phyloP scores from a whole-genome alignment of 2,113 vertebrate genomes.

The Lampris incognitus region DNA sequence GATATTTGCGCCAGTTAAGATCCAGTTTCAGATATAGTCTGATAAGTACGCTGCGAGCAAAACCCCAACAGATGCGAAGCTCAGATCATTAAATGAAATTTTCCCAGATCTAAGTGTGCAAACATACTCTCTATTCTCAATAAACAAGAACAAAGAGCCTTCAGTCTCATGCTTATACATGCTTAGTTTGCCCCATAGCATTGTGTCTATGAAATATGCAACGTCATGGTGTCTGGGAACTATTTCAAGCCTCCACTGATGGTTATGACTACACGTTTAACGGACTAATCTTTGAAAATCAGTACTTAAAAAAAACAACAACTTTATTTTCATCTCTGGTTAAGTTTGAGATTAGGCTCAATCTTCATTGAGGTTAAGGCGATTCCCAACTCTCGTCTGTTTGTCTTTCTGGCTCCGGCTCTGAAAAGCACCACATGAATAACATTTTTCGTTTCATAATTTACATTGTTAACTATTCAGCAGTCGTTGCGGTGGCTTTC shows the following conservation, averaged over 20 bases:
- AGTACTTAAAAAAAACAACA: neutral
- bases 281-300: no score
- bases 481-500: no score
- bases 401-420: no score
- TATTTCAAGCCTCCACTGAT: neutral
- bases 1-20: neutral
- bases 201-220: neutral
- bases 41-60: no score
- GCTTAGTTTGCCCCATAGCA: neutral
- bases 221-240: neutral
- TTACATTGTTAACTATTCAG: no score
- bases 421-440: no score
- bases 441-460: no score
- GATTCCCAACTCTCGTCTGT: neutral
- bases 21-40: neutral
- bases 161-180: neutral
- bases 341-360: neutral
- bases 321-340: neutral
- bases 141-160: neutral
- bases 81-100: no score
- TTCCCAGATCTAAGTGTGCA: no score
- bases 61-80: no score
- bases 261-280: neutral
- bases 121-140: no score
- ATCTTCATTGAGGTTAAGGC: slow-evolving; percentile 1